A percentile compares a stretch with the other conserved stretches of the same genome.
Conservation (phyloP, 2,797 vertebrate species). For the Etheostoma nigrum region DNA sequence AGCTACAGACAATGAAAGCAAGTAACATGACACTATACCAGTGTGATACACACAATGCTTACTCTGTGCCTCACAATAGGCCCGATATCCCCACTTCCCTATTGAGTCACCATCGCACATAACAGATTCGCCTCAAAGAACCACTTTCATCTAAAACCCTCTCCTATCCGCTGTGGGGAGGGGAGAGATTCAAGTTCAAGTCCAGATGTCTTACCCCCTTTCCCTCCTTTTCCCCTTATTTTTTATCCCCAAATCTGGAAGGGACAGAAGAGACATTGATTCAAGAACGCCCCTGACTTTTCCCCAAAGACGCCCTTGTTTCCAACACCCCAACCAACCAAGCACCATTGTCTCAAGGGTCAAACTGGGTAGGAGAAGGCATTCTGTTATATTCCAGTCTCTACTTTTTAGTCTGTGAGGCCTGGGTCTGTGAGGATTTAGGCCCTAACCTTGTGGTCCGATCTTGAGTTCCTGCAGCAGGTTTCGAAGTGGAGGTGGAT, state of each 20-base stretch:
- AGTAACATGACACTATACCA: slow-evolving; percentile 64
- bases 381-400: slow-evolving; percentile 54
- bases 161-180: slow-evolving; percentile 29
- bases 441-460: slow-evolving; percentile 28
- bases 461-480: slow-evolving; percentile 36
- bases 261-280: slow-evolving; percentile 17
- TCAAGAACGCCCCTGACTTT: slow-evolving; percentile 24
- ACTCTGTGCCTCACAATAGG: slow-evolving; percentile 70
- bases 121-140: slow-evolving; percentile 69
- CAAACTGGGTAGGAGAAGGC: slow-evolving; percentile 39
- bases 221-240: slow-evolving; percentile 9
- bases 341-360: slow-evolving; percentile 1
- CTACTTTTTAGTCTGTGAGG: slow-evolving; percentile 33
- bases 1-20: slow-evolving; percentile 59
- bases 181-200: slow-evolving; percentile 45
- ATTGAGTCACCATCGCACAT: slow-evolving; percentile 52
- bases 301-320: slow-evolving; percentile 11
- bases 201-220: slow-evolving; percentile 24
- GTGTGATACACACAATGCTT: slow-evolving; percentile 72
- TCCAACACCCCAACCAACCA: background rate
- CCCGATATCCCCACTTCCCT: slow-evolving; percentile 62
- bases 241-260: slow-evolving; percentile 24
- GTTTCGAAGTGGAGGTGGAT: slow-evolving; percentile 46
- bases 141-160: slow-evolving; percentile 51
- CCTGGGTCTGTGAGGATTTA: slow-evolving; percentile 46